Evolutionary conservation across 1,140 invertebrate species (phyloP).

Genomic region (Andricus grossulariae): DNA sequence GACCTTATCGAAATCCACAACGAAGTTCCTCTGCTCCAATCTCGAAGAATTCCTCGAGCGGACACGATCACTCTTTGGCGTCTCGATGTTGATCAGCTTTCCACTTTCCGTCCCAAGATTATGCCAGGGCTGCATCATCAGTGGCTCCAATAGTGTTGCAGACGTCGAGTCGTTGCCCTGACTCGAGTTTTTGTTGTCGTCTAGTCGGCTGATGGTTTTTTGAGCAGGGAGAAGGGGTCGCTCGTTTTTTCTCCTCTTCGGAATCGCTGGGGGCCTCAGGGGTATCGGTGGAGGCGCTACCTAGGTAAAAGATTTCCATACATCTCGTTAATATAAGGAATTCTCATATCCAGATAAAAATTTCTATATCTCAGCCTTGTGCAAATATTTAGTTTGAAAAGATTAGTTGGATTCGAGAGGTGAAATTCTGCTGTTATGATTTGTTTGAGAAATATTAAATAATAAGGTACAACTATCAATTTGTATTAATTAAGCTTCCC

Average conservation of each 20-base stretch:
- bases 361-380: background rate
- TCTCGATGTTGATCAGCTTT: slow-evolving; percentile 37
- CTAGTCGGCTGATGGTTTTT: slow-evolving; percentile 59
- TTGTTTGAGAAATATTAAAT: no score
- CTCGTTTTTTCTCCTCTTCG: slow-evolving; percentile 73
- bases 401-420: no score
- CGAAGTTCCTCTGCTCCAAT: slow-evolving; percentile 35
- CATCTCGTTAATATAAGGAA: background rate
- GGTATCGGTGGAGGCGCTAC: slow-evolving; percentile 75
- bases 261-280: slow-evolving; percentile 72
- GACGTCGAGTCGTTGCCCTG: background rate
- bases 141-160: slow-evolving; percentile 6
- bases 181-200: slow-evolving; percentile 53
- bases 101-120: slow-evolving; percentile 3
- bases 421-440: no score
- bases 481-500: no score
- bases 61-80: slow-evolving; percentile 11
- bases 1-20: slow-evolving; percentile 38
- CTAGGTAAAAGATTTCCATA: slow-evolving; percentile 38
- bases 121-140: slow-evolving; percentile 37
- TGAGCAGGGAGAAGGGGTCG: slow-evolving; percentile 56
- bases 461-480: no score
- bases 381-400: background rate
- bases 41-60: slow-evolving; percentile 3
- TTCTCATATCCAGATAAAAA: background rate